phyloP scores from a whole-genome alignment of 2,113 vertebrate genomes.

The Entomyzon cyanotis region DNA sequence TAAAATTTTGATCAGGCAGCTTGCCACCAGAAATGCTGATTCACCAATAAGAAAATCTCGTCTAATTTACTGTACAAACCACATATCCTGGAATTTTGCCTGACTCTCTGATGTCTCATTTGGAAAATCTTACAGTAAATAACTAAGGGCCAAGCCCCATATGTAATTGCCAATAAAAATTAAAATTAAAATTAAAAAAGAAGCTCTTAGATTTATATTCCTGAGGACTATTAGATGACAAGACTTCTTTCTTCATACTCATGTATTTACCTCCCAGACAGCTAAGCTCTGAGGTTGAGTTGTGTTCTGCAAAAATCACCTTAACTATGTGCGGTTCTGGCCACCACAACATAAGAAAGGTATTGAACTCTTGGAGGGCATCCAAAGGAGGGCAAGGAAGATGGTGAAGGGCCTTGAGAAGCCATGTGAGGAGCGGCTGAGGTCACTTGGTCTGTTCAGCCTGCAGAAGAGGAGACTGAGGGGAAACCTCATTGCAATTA shows the following conservation, averaged over 20 bases:
- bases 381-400: not conserved
- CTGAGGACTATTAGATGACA: not conserved
- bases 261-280: not conserved
- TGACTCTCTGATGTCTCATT: not conserved
- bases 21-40: not conserved
- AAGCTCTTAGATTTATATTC: not conserved
- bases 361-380: not conserved
- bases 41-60: not conserved
- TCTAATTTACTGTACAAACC: not conserved
- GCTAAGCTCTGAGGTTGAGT: not conserved
- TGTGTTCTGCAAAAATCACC: not conserved
- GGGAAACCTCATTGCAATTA: fast-evolving
- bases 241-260: not conserved
- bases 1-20: not conserved
- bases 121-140: not conserved
- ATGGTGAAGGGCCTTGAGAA: not conserved
- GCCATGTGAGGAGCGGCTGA: fast-evolving
- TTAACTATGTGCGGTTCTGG: not conserved
- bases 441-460: not conserved
- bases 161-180: not conserved
- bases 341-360: not conserved
- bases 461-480: not conserved
- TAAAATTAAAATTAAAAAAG: too few relatives aligned
- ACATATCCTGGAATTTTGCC: not conserved
- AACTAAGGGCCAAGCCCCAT: not conserved